Evolutionary conservation across 1,140 invertebrate genomes (phyloP), one percentile per base, ranked within the genome.

Genomic region (Zeugodacus cucurbitae): DNA sequence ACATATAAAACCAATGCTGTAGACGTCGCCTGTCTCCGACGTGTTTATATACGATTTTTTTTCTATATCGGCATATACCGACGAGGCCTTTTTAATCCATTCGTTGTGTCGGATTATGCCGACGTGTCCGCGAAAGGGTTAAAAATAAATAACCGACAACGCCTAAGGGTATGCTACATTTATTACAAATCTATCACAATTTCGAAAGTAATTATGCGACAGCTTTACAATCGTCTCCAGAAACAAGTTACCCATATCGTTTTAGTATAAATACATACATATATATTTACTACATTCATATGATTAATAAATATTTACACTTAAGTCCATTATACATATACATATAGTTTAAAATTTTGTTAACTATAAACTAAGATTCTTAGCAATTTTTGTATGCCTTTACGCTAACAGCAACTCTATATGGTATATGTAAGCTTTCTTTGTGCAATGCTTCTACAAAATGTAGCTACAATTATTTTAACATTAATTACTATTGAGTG

Each of bases 401-500:
- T 48, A 22, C 74, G 74, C 74, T 26, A 41, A 37, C 34, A 20
- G 41, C 26, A n/a, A n/a, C 26, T 67, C 11, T 48, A 82, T 14
- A 74, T 41, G 10, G 3, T 20, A 4, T 82, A 37, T 67, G 32
- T 26, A 44, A 48, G 44, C 44, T 82, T 54, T 82, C 34, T 54
- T 82, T 82, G 41, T 82, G 74, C 74, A 82, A 82, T 82, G 5
- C 41, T 54, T 48, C 74, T 82, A 54, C 14, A 54, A 54, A 82
- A 48, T 48, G n/a, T 82, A 48, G 11, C 41, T 82, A 11, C 14
- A 48, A 48, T 22, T 82, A 82, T 48, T 54, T 29, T 82, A 70
- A 37, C 22, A 70, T 70, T 70, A 70, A 14, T 34, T 10, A 20
- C 26, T 48, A 82, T 82, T 54, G 26, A 54, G 74, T 29, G 70